Evolutionary conservation across 2,888 invertebrate genomes (phyloP).

Genomic region (Eupeodes luniger): DNA sequence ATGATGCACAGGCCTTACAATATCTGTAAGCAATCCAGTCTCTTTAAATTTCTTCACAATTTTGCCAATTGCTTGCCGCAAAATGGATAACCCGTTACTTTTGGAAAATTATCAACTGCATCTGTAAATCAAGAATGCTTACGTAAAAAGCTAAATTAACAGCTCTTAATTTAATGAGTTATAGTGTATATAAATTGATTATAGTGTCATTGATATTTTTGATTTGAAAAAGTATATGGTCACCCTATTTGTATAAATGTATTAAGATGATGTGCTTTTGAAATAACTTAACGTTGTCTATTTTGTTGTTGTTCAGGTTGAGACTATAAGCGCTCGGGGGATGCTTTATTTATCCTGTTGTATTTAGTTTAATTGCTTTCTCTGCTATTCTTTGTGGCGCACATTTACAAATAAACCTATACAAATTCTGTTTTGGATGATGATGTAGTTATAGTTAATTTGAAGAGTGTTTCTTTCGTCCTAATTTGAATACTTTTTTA

Average conservation of each 20-base stretch:
- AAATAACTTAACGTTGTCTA: constrained; percentile 10
- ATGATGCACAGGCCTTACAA: too few species aligned
- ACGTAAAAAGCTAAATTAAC: too few species aligned
- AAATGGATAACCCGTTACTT: too few species aligned
- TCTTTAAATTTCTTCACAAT: too few species aligned
- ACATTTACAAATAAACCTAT: not conserved
- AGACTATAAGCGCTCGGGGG: not conserved
- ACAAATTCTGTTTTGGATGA: not conserved
- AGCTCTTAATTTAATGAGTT: too few species aligned
- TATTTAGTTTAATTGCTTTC: constrained; percentile 29
- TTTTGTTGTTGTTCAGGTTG: constrained; percentile 5
- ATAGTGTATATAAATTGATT: too few species aligned
- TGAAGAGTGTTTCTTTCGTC: not conserved
- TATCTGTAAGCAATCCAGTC: too few species aligned
- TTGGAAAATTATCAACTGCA: too few species aligned
- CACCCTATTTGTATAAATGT: not conserved
- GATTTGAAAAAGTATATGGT: not conserved
- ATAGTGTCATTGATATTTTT: not conserved
- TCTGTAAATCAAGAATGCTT: too few species aligned
- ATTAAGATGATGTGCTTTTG: not conserved
- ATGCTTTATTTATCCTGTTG: constrained; percentile 24
- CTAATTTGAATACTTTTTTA: constrained; percentile 18
- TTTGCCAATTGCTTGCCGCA: too few species aligned
- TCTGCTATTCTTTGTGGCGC: constrained; percentile 3
- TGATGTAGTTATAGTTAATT: not conserved